Evolutionary conservation across 1,140 invertebrate species (phyloP).

Genomic region (Laupala kohalensis): DNA sequence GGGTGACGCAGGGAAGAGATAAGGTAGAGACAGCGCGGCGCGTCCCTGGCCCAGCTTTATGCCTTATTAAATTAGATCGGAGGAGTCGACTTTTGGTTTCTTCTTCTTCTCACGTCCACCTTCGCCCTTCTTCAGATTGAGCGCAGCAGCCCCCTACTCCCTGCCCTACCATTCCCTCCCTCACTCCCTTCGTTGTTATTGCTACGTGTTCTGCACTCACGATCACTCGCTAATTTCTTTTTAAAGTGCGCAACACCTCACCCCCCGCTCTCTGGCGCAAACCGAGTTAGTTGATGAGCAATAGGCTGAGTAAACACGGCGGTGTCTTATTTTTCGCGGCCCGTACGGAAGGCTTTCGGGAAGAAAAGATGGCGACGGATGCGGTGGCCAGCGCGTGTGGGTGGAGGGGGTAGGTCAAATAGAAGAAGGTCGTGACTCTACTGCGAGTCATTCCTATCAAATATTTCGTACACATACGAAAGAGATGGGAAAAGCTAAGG

Average conservation of each 20-base stretch:
- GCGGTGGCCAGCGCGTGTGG: not conserved
- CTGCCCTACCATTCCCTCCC: not conserved
- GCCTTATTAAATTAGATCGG: constrained; percentile 12
- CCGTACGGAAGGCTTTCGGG: not conserved
- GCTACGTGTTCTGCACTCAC: constrained; percentile 7
- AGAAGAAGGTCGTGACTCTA: no score
- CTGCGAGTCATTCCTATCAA: no score
- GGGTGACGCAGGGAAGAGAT: not conserved
- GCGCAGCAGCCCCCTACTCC: not conserved
- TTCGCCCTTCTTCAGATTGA: not conserved
- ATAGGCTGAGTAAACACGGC: not conserved
- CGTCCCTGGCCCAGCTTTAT: constrained; percentile 7
- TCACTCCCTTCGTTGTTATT: not conserved
- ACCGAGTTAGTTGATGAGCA: constrained; percentile 11
- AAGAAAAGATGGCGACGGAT: not conserved
- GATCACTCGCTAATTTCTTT: constrained; percentile 11
- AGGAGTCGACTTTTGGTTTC: constrained; percentile 5
- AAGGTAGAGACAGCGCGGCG: not conserved
- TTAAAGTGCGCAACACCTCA: constrained; percentile 6
- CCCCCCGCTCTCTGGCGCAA: not conserved
- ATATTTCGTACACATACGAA: no score
- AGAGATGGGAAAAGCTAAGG: no score
- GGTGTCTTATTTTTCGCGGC: not conserved
- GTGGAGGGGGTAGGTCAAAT: no score
- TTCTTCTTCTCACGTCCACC: not conserved